Base-by-base conservation (phyloP, 2,113 vertebrate species). In the Dicrurus megarhynchus region DNA sequence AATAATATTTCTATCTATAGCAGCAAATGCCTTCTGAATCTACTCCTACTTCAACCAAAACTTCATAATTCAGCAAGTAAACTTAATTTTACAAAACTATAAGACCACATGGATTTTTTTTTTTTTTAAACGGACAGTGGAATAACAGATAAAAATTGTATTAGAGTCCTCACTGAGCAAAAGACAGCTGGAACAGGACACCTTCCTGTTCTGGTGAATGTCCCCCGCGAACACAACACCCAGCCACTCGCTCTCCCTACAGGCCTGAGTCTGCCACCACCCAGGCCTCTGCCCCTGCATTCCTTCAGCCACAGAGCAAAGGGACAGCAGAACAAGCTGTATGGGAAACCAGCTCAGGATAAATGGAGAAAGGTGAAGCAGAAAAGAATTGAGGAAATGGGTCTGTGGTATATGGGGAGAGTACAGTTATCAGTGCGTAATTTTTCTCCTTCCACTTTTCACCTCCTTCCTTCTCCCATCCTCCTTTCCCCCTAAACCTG, bases 201-300 rank as follows among this genome's bases (percentile, higher is more conserved):
- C 3, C 5, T 13, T 63, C 32, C 32, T 86, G 20, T 42, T 68
- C 20, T 33, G 16, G 26, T 52, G 60, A 15, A 5, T 67, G n/a
- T 4, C 47, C 47, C 4, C 12, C 56, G 49, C 50, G 67, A 88
- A 53, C 9, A 11, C 24, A 82, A 11, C 32, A 55, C 26, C 16
- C 70, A 85, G 10, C 4, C 8, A 6, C 19, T n/a, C 3, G 0
- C 19, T 32, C 21, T 79, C 16, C 44, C 23, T 47, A 0, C 5
- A 74, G 41, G 12, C 13, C 28, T 9, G 33, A 64, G 13, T 20
- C n/a, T n/a, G 53, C 6, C 37, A 18, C 41, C 46, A 32, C 5
- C 1, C 22, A 17, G 46, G 46, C 13, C 55, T 9, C 50, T 41
- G 32, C 28, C 22, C 33, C 39, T 35, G 49, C 37, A 6, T 20